These are phyloP conservation scores for Lytechinus pictus DNA, from an alignment of 35 echinoderm and acorn worm genomes.

Conservation along the genomic window DNA sequence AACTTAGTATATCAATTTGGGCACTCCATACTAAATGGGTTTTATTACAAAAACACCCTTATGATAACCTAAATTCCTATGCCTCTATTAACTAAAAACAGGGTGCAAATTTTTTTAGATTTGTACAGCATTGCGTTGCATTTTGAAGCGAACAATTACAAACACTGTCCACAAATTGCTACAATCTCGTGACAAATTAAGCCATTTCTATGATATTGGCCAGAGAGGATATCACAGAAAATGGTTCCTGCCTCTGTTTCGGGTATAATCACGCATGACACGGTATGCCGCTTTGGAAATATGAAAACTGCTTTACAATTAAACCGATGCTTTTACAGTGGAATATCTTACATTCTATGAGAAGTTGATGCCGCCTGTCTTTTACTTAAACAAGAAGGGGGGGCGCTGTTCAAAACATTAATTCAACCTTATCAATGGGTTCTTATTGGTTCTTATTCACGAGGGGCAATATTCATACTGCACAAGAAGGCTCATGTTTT, in stretches of 20 bases:
- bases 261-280: neutral
- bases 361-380: too few species aligned
- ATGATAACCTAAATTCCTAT: neutral
- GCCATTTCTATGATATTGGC: neutral
- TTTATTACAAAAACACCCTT: too few species aligned
- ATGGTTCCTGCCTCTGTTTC: neutral
- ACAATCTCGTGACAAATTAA: too few species aligned
- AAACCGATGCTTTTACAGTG: neutral
- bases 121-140: neutral
- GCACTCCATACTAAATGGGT: too few species aligned
- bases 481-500: too few species aligned
- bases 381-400: too few species aligned
- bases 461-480: too few species aligned
- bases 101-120: neutral
- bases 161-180: neutral
- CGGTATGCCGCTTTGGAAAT: neutral
- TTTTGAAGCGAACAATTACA: constrained; percentile 13
- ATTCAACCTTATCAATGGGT: too few species aligned
- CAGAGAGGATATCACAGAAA: neutral
- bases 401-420: too few species aligned
- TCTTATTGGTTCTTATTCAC: too few species aligned
- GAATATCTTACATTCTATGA: too few species aligned
- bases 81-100: neutral
- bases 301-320: neutral
- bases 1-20: too few species aligned